Conservation (phyloP, 35 echinoderm and acorn worm species). For the Heliocidaris tuberculata region DNA sequence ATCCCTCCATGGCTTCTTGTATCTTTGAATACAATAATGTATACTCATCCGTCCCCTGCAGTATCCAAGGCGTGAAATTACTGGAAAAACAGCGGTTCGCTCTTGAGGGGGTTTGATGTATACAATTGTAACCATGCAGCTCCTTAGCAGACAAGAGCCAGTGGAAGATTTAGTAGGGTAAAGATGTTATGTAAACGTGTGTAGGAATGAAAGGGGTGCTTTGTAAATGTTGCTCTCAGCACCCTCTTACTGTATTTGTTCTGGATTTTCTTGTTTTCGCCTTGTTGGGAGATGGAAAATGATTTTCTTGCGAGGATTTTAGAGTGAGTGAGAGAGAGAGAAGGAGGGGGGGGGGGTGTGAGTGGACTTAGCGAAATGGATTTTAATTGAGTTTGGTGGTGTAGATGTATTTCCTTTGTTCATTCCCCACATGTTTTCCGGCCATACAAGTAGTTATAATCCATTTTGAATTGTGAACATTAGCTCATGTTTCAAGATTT, state of each 20-base stretch:
- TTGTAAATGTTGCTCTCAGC: neutral
- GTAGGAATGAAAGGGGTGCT: neutral
- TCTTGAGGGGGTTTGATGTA: neutral
- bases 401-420: neutral
- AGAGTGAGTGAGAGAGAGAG: neutral
- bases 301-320: neutral
- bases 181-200: neutral
- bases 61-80: neutral
- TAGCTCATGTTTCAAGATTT: neutral
- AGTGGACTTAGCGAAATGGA: neutral
- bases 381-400: neutral
- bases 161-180: neutral
- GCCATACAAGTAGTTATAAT: neutral
- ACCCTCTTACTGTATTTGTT: conserved; percentile 4
- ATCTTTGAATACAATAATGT: neutral
- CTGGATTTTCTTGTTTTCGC: neutral
- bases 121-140: conserved; percentile 12
- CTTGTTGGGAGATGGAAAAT: neutral
- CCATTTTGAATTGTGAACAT: neutral
- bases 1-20: neutral
- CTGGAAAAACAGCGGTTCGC: neutral
- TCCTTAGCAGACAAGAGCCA: neutral
- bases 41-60: neutral
- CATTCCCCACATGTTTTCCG: neutral
- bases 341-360: neutral